Conservation (phyloP, 2,888 invertebrate species). For the Nemotelus pantherinus region DNA sequence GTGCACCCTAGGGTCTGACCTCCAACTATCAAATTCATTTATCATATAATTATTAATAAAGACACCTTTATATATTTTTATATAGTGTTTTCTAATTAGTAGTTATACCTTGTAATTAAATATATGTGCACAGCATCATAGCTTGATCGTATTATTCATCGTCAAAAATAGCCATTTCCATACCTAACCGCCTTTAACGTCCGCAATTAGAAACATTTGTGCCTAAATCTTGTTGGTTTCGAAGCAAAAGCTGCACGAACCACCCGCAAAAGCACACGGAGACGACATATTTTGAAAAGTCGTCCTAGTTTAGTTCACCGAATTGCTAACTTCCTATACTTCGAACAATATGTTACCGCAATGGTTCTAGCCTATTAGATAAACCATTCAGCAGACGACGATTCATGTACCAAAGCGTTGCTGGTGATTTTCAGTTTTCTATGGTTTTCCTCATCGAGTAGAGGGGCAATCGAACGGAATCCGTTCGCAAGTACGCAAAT, state of each 20-base stretch:
- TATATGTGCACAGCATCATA: not conserved
- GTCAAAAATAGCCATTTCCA: conserved; percentile 23
- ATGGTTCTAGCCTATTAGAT: conserved; percentile 39
- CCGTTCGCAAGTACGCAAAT: not conserved
- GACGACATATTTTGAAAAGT: conserved; percentile 22
- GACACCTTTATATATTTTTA: too few relatives aligned
- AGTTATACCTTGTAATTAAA: too few relatives aligned
- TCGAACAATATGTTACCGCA: conserved; percentile 36
- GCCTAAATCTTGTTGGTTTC: conserved; percentile 26
- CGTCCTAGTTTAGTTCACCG: conserved; percentile 24
- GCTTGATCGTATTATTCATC: conserved; percentile 5
- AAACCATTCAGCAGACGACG: conserved; percentile 24
- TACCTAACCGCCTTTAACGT: conserved; percentile 19
- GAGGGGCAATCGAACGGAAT: conserved; percentile 1
- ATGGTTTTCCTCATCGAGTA: not conserved
- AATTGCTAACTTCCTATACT: conserved; percentile 42
- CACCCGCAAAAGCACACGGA: not conserved
- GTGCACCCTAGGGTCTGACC: too few relatives aligned
- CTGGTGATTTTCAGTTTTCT: not conserved
- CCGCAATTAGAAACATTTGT: conserved; percentile 45
- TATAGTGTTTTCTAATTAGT: too few relatives aligned
- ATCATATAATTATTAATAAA: too few relatives aligned
- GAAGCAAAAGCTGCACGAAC: not conserved
- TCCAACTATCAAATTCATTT: too few relatives aligned
- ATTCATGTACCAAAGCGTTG: not conserved